Base-by-base conservation (phyloP, 2,113 vertebrate genomes). In the Microtus oregoni region DNA sequence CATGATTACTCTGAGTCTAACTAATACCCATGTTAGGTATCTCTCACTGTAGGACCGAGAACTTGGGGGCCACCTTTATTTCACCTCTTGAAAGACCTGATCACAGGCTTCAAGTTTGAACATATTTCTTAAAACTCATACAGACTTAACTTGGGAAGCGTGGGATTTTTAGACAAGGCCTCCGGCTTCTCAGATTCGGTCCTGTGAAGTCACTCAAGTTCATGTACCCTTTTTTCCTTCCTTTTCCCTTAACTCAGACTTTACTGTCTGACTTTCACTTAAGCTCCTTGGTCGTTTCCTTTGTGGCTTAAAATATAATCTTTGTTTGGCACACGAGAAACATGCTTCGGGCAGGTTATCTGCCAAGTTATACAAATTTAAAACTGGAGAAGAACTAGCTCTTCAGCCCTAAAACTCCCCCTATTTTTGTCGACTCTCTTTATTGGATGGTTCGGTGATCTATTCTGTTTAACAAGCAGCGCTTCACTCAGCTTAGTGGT, bases 241-340 rank as follows among this genome's bases (percentile, higher is more conserved):
- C 20, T 92, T 95, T 72, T 58, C 13, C 70, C 55, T 77, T 90
- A 73, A 65, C 28, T 79, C 93, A 41, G 73, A 52, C 5, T 96
- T 96, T 97, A 85, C 75, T 44, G 7, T 65, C 3, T 85, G 76
- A 77, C 68, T 81, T 87, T 94, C 41, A 79, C 89, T 87, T 95
- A 76, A 91, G 41, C 9, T 15, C 82, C 47, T 65, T 92, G 65
- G 77, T 41, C 89, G 11, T 91, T 92, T 89, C 89, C 58, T 75
- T n/a, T 35, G 35, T 89, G 70, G 85, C 20, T 26, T 58, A 63
- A 68, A 92, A 35, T 67, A 55, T 72, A 83, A 55, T 55, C 41
- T 4, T 89, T 32, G 83, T 92, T 92, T 95, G 41, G 44, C 15
- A 70, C 12, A 26, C 10, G 58, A 82, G 30, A 30, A 89, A 89